Base-by-base conservation (phyloP, 2,888 invertebrate species). In the Tenodera sinensis region DNA sequence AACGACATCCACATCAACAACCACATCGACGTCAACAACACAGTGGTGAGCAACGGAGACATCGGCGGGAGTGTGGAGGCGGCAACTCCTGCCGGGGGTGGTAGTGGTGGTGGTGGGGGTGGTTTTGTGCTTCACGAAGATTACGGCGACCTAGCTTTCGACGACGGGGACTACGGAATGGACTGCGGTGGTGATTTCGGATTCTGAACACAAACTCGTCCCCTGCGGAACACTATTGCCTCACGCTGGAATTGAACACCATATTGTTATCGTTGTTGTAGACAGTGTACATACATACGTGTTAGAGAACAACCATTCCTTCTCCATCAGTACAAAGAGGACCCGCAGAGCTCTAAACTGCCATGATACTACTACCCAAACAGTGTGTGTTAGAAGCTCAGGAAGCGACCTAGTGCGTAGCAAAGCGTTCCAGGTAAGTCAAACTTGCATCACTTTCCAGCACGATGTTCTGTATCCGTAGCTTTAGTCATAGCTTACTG, bases 41-140 rank as follows among this genome's bases (percentile, higher is more conserved):
- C 90, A 71, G 90, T 90, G 47, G 88, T 91, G 87, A 90, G 88
- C 89, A 90, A 91, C 81, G 90, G 90, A 2, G 88, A 87, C 54
- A 30, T 81, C 83, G 54, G 54, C 54, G 54, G 54, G 4, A 8
- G 54, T 71, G 20, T 86, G 28, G 30, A 54, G 6, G 30, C 86
- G 14, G 81, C 54, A 12, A 54, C 28, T 15, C 42, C 85, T 27
- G 15, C 86, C 14, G 81, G 71, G 9, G 83, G 88, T 82, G 82
- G 88, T 85, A 88, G n/a, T n/a, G n/a, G n/a, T n/a, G n/a, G n/a
- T n/a, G n/a, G n/a, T n/a, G n/a, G 88, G 54, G 34, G 88, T 27
- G 54, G 90, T 27, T 89, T 96, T 91, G 96, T 96, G 94, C 96
- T 96, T 90, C 96, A 96, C 84, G 95, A 96, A 90, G 96, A 96